Evolutionary conservation across 2,797 vertebrate genomes (phyloP).

Genomic region (Fistularia tabacaria): DNA sequence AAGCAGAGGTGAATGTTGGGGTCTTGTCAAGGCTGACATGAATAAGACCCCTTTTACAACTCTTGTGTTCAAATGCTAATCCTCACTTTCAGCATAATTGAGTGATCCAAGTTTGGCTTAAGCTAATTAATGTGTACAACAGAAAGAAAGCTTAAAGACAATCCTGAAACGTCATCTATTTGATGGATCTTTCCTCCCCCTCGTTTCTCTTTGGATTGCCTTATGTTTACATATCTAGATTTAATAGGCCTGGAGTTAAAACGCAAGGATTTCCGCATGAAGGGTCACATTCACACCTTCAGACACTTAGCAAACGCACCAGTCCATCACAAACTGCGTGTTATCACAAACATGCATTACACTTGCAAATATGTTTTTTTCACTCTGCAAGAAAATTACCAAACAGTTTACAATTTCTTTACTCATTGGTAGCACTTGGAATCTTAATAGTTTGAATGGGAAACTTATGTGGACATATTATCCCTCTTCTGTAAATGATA

Average conservation of each 20-base stretch:
- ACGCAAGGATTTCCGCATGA: conserved; percentile 17
- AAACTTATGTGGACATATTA: too few relatives aligned
- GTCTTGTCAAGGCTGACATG: conserved; percentile 63
- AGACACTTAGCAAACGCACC: too few relatives aligned
- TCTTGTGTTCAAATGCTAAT: conserved; percentile 75
- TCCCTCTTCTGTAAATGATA: too few relatives aligned
- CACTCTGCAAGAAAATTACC: too few relatives aligned
- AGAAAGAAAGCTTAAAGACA: conserved; percentile 73
- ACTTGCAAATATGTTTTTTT: too few relatives aligned
- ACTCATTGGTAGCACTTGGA: too few relatives aligned
- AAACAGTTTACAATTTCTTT: too few relatives aligned
- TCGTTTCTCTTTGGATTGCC: conserved; percentile 53
- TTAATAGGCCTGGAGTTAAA: conserved; percentile 46
- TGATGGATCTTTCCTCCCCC: conserved; percentile 59
- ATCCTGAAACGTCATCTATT: conserved; percentile 63
- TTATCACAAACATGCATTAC: too few relatives aligned
- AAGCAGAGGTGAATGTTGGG: conserved; percentile 68
- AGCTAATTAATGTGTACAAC: conserved; percentile 74
- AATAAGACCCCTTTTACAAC: conserved; percentile 69
- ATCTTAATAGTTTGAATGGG: too few relatives aligned
- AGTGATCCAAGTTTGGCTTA: conserved; percentile 62
- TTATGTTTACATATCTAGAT: conserved; percentile 56
- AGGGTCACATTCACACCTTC: too few relatives aligned
- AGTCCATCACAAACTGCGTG: too few relatives aligned
- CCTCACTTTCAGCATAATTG: conserved; percentile 64